Evolutionary conservation across 1,140 invertebrate species (phyloP).

Genomic region (Schlechtendalia chinensis): DNA sequence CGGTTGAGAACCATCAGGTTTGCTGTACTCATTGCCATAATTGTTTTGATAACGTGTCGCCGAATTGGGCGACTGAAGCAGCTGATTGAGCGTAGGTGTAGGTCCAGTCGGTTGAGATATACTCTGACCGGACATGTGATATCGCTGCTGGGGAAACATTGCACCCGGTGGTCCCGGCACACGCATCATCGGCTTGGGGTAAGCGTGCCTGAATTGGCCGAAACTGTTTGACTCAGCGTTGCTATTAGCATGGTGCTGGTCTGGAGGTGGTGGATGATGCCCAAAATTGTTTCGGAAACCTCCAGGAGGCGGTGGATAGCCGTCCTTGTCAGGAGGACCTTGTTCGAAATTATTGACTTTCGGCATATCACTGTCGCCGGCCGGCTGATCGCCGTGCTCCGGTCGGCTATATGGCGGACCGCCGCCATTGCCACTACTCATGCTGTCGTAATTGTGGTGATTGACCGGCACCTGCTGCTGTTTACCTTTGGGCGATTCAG

Average conservation of each 20-base stretch:
- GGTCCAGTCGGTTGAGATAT: constrained; percentile 77
- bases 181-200: constrained; percentile 38
- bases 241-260: constrained; percentile 38
- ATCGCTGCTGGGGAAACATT: constrained; percentile 43
- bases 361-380: constrained; percentile 1
- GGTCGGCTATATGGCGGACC: constrained; percentile 30
- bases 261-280: constrained; percentile 22
- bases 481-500: constrained; percentile 43
- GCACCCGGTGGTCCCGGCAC: constrained; percentile 38
- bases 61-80: constrained; percentile 76
- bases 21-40: constrained; percentile 57
- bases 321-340: constrained; percentile 36
- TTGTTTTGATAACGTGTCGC: constrained; percentile 60
- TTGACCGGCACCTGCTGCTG: constrained; percentile 41
- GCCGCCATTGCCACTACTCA: constrained; percentile 15
- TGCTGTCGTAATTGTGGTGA: constrained; percentile 29
- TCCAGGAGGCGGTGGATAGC: constrained; percentile 34
- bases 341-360: constrained; percentile 45
- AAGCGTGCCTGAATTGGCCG: constrained; percentile 34
- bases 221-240: constrained; percentile 36
- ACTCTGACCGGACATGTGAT: constrained; percentile 62
- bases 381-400: constrained; percentile 34
- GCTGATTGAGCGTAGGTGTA: constrained; percentile 86
- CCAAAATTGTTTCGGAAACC: constrained; percentile 31
- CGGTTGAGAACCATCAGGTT: constrained; percentile 53